Percentiles rank a stretch among this genome's conserved stretches.
These are phyloP conservation scores for Ditylenchus dipsaci DNA, from an alignment of 1,140 invertebrate genomes.

Conservation along the genomic window DNA sequence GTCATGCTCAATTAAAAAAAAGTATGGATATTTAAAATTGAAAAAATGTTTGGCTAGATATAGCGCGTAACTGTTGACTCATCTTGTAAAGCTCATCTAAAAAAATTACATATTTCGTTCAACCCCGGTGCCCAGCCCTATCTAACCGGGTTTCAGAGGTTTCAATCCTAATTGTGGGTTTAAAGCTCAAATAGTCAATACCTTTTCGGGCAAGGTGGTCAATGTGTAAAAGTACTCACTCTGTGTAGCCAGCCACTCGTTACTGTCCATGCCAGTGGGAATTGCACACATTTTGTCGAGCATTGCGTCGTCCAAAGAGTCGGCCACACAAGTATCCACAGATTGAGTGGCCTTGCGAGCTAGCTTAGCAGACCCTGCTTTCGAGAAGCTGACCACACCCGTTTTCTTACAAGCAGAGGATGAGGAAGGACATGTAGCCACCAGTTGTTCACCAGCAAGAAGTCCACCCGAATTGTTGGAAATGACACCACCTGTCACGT, in stretches of 20 bases:
- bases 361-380: slow-evolving; percentile 19
- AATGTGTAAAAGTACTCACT: slow-evolving; percentile 38
- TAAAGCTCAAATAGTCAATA: too few species aligned
- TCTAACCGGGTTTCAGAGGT: too few species aligned
- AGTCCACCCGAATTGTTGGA: background rate
- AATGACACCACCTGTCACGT: background rate
- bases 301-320: slow-evolving; percentile 55
- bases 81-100: too few species aligned
- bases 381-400: slow-evolving; percentile 27
- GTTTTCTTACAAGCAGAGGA: slow-evolving; percentile 18
- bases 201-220: too few species aligned
- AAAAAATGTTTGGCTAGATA: too few species aligned
- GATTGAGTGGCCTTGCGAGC: slow-evolving; percentile 23
- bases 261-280: slow-evolving; percentile 46
- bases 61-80: too few species aligned
- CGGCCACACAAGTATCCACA: slow-evolving; percentile 52
- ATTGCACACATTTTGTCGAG: slow-evolving; percentile 46
- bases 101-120: too few species aligned
- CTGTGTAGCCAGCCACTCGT: slow-evolving; percentile 56
- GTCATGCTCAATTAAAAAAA: too few species aligned
- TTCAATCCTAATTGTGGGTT: too few species aligned
- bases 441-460: background rate
- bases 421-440: background rate
- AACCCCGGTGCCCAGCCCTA: too few species aligned
- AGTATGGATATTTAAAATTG: too few species aligned